These are phyloP conservation scores for Gulo gulo DNA, from an alignment of 2,113 vertebrate genomes.

Conservation along the genomic window DNA sequence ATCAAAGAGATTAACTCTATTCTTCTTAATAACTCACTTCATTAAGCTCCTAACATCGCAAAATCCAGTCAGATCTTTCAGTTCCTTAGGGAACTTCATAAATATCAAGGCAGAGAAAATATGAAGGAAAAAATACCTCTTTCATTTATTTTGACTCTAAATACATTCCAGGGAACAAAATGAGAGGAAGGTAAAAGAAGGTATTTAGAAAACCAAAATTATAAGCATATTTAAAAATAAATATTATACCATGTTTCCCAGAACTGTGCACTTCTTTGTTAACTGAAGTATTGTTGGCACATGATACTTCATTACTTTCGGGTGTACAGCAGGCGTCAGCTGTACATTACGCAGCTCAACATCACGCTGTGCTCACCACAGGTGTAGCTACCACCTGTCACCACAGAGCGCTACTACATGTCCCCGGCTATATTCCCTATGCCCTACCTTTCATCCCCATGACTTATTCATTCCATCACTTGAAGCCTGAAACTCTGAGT, in stretches of 20 bases:
- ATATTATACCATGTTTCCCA: background rate
- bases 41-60: background rate
- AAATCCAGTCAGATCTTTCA: background rate
- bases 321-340: background rate
- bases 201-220: background rate
- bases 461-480: background rate
- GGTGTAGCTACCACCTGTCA: background rate
- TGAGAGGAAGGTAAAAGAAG: background rate
- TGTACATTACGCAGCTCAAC: too few species aligned
- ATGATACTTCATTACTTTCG: background rate
- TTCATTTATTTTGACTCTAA: background rate
- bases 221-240: background rate
- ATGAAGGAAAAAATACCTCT: background rate
- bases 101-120: background rate
- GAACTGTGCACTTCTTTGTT: background rate
- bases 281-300: background rate
- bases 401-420: background rate
- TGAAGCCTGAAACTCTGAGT: background rate
- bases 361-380: background rate
- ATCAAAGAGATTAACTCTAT: background rate
- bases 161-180: constrained; percentile 18
- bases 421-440: background rate
- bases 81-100: background rate
- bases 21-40: constrained; percentile 21
- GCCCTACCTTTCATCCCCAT: background rate